Evolutionary conservation across 2,797 vertebrate genomes (phyloP).

Genomic region (Acrocephalus scirpaceus): DNA sequence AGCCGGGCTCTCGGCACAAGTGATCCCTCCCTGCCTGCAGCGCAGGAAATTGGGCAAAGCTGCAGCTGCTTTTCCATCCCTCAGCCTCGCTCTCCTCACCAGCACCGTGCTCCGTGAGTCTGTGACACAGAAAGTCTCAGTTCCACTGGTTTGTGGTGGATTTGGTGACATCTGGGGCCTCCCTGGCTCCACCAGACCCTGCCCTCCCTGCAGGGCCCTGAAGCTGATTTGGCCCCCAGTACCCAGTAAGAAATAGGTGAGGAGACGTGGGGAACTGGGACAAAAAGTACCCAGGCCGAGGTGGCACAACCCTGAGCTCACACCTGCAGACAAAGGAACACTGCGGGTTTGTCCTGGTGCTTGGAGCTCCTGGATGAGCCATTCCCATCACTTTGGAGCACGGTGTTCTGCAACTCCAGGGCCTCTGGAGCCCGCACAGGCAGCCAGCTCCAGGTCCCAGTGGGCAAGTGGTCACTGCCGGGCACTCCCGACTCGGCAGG

Average conservation of each 20-base stretch:
- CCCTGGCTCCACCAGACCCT: neutral
- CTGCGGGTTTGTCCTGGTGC: neutral
- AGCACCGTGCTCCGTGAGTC: too few species aligned
- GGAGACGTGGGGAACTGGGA: fast-evolving
- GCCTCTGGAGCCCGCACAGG: neutral
- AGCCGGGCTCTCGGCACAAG: neutral
- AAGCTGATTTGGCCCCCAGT: fast-evolving
- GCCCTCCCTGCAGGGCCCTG: neutral
- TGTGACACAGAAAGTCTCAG: fast-evolving
- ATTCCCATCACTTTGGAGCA: neutral
- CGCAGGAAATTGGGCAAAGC: neutral
- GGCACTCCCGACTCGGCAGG: neutral
- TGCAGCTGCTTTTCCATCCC: neutral
- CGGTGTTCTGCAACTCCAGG: fast-evolving
- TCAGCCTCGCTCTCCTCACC: neutral
- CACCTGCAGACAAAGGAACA: neutral
- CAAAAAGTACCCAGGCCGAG: neutral
- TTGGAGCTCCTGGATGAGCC: neutral
- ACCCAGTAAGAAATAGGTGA: neutral
- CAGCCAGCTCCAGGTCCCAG: fast-evolving
- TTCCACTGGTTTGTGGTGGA: fast-evolving
- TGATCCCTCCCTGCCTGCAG: neutral
- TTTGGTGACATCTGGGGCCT: neutral
- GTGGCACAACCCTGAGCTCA: neutral
- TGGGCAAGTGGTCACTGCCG: neutral